phyloP scores from a whole-genome alignment of 2,113 vertebrate species.

The Nothoprocta pentlandii region DNA sequence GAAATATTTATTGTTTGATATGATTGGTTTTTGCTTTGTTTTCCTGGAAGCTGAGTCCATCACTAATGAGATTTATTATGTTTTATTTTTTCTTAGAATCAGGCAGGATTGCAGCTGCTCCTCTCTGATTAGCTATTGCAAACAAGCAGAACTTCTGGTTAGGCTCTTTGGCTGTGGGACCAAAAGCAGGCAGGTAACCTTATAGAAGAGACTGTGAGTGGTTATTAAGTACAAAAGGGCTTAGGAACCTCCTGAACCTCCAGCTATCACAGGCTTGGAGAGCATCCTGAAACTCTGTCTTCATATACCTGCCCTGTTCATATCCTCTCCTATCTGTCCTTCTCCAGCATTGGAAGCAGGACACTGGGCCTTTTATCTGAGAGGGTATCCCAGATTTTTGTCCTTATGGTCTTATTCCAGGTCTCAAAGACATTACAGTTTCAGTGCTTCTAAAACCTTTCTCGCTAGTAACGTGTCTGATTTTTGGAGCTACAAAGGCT shows the following conservation, averaged over 20 bases:
- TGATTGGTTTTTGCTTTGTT: neutral
- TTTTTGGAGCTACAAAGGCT: neutral
- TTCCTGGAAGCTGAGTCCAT: neutral
- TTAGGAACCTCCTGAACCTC: neutral
- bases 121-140: neutral
- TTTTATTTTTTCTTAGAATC: neutral
- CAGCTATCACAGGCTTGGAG: neutral
- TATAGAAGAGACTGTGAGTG: neutral
- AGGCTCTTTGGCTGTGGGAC: neutral
- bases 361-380: neutral
- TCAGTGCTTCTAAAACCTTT: neutral
- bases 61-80: neutral
- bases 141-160: neutral
- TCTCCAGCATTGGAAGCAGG: neutral
- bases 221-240: neutral
- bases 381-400: neutral
- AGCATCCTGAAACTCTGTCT: neutral
- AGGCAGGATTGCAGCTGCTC: neutral
- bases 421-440: neutral
- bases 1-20: neutral
- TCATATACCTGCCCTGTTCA: neutral
- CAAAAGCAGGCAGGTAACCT: neutral
- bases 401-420: neutral
- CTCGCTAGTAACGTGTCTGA: neutral
- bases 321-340: neutral